Conservation (phyloP, 1,140 invertebrate genomes). For the Temnothorax curvispinosus region DNA sequence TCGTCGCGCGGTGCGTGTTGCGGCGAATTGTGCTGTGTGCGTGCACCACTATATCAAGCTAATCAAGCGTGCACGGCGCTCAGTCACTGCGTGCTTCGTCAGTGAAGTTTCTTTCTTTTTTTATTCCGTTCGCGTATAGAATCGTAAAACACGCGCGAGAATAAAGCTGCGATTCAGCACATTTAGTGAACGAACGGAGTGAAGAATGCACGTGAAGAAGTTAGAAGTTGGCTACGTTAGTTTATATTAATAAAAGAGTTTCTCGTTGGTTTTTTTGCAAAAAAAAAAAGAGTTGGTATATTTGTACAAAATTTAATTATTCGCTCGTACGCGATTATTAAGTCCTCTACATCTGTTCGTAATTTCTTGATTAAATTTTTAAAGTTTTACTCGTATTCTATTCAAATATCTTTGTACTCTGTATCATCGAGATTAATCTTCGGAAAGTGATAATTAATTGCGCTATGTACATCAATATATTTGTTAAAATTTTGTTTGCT, state of each 20-base stretch:
- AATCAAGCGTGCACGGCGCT: conserved; percentile 85
- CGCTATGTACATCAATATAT: background rate
- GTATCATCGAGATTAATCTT: background rate
- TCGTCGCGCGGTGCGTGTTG: conserved; percentile 71
- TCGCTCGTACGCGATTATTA: background rate
- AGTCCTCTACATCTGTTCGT: background rate
- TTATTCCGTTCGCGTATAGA: background rate
- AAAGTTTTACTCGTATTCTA: background rate
- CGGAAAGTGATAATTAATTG: background rate
- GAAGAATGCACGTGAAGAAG: conserved; percentile 34
- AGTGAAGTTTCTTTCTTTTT: conserved; percentile 35
- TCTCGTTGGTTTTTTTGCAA: background rate
- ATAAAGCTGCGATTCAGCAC: conserved; percentile 45
- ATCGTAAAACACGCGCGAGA: conserved; percentile 23
- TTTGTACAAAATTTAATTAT: background rate
- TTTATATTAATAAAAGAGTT: conserved; percentile 11
- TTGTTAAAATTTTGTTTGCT: background rate
- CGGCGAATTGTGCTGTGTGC: conserved; percentile 73
- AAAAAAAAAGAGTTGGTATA: background rate
- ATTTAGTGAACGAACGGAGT: conserved; percentile 40
- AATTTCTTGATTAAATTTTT: background rate
- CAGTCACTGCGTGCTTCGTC: conserved; percentile 78
- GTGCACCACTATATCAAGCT: conserved; percentile 84
- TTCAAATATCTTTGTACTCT: background rate
- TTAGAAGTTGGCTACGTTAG: conserved; percentile 7